Percentiles rank a stretch among this genome's conserved stretches.
phyloP scores from a whole-genome alignment of 2,113 vertebrate genomes.

The Labrus mixtus region DNA sequence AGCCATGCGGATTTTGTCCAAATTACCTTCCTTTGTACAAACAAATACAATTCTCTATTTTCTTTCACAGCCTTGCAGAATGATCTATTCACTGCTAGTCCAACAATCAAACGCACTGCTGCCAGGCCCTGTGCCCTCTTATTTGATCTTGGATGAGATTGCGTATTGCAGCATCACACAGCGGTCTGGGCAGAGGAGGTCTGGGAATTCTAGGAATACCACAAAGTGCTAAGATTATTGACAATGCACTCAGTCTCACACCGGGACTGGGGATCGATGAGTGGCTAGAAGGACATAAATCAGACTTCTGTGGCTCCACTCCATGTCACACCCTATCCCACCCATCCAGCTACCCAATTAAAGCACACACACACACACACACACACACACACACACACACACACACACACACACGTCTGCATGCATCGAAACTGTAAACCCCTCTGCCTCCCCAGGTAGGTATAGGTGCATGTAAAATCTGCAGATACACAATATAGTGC shows the following conservation, averaged over 20 bases:
- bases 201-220: conserved; percentile 80
- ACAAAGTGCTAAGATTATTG: conserved; percentile 82
- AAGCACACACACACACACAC: conserved; percentile 36
- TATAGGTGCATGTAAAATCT: conserved; percentile 24
- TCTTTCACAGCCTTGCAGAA: conserved; percentile 38
- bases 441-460: neutral
- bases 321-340: conserved; percentile 67
- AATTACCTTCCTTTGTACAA: conserved; percentile 54
- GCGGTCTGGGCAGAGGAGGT: conserved; percentile 53
- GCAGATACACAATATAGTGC: conserved; percentile 39
- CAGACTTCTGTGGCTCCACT: conserved; percentile 70
- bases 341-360: conserved; percentile 67
- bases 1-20: conserved; percentile 57
- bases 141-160: conserved; percentile 72
- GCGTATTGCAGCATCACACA: conserved; percentile 73
- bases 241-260: conserved; percentile 81
- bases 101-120: conserved; percentile 41
- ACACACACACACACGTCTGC: conserved; percentile 10
- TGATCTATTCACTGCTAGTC: conserved; percentile 40
- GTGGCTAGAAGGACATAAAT: conserved; percentile 79
- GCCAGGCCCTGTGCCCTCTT: conserved; percentile 43
- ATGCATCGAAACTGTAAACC: conserved; percentile 18
- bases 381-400: neutral
- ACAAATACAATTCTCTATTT: conserved; percentile 51
- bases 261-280: conserved; percentile 71